Conservation (phyloP, 2,888 invertebrate genomes). For the Xanthia togata region DNA sequence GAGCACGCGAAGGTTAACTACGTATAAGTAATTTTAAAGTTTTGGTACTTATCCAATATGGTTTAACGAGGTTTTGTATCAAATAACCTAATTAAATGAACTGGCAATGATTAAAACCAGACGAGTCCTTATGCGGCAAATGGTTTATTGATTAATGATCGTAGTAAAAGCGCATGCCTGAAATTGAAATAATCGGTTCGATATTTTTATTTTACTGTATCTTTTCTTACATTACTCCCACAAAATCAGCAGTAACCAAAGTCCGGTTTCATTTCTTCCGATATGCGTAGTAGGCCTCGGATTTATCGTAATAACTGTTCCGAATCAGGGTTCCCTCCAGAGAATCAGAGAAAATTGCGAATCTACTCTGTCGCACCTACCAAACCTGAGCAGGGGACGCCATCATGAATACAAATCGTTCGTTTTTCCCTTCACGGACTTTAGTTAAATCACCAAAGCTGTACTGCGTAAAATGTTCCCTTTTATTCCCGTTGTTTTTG, state of each 20-base stretch:
- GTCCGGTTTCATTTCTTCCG: slow-evolving; percentile 43
- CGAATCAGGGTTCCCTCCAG: slow-evolving; percentile 67
- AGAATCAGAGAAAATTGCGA: slow-evolving; percentile 68
- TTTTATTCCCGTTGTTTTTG: slow-evolving; percentile 59
- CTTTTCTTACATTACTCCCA: background rate
- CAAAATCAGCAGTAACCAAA: slow-evolving; percentile 17
- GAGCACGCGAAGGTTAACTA: slow-evolving; percentile 40
- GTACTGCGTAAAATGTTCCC: slow-evolving; percentile 67
- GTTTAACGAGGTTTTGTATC: slow-evolving; percentile 31
- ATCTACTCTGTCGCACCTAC: slow-evolving; percentile 69
- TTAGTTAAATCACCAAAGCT: slow-evolving; percentile 71
- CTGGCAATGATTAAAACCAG: background rate
- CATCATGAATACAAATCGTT: slow-evolving; percentile 74
- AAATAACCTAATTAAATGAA: background rate
- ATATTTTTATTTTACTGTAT: background rate
- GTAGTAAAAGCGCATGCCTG: too few species aligned
- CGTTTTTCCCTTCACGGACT: slow-evolving; percentile 69
- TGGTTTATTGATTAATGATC: background rate
- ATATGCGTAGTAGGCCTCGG: slow-evolving; percentile 53
- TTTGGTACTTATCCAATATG: slow-evolving; percentile 32
- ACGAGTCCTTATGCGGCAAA: background rate
- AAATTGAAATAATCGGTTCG: background rate
- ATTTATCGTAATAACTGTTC: slow-evolving; percentile 67
- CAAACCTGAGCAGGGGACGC: slow-evolving; percentile 70
- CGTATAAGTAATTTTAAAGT: slow-evolving; percentile 56